These are phyloP conservation scores for Tipula lateralis DNA, from an alignment of 2,888 invertebrate genomes.

Conservation along the genomic window DNA sequence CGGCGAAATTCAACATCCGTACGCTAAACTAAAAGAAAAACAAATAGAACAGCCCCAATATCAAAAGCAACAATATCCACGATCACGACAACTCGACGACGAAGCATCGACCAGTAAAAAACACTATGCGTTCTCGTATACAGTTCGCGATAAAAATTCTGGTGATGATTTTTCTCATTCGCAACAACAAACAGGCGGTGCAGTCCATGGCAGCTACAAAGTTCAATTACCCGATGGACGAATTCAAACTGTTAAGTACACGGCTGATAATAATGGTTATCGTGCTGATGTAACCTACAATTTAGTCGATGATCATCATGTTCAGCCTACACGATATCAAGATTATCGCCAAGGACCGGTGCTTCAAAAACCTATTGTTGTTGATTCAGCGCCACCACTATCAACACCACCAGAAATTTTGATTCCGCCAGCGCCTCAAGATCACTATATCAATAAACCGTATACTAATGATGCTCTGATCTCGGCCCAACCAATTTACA, in stretches of 20 bases:
- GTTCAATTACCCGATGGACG: constrained; percentile 64
- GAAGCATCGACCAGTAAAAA: constrained; percentile 36
- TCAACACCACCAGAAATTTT: background rate
- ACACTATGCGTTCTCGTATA: constrained; percentile 63
- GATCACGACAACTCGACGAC: background rate
- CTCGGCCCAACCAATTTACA: constrained; percentile 29
- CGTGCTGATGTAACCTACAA: constrained; percentile 60
- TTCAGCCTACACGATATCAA: background rate
- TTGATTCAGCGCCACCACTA: background rate
- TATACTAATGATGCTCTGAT: background rate
- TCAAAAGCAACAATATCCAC: background rate
- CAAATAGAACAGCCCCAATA: background rate
- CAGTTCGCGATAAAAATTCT: constrained; percentile 57
- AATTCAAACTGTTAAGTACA: constrained; percentile 60
- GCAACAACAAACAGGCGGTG: constrained; percentile 54
- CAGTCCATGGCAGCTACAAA: constrained; percentile 63
- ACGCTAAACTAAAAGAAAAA: constrained; percentile 29
- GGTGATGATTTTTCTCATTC: constrained; percentile 66
- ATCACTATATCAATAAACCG: background rate
- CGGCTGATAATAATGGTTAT: constrained; percentile 62
- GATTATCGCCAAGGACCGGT: background rate
- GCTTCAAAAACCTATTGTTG: background rate
- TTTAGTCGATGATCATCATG: constrained; percentile 33
- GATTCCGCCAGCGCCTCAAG: background rate
- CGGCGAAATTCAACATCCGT: constrained; percentile 31